Base-by-base conservation (phyloP, 2,888 invertebrate species). In the Tachystola acroxantha region DNA sequence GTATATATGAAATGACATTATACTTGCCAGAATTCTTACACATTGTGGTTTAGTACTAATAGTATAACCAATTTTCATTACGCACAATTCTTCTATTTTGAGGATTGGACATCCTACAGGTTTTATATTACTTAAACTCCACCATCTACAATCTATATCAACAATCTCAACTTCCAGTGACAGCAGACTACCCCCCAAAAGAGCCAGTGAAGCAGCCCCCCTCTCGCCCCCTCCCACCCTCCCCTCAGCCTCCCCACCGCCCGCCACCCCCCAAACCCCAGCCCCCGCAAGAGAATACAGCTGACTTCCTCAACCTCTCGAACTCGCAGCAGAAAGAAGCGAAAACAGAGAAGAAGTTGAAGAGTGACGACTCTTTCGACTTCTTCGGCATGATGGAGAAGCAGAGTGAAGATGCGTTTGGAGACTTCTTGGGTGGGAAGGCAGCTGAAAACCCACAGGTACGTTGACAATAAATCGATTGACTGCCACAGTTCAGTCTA, bases 341-440 rank as follows among this genome's bases (percentile, higher is more conserved):
- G 43, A 59, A 36, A 37, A 50, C 4, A 54, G 50, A 67, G 39
- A 68, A 60, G 36, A 77, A 78, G 36, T 37, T 82, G 11, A 74
- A 76, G 46, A 73, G 53, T 39, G 74, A 74, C 16, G 90, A 88
- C 58, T 88, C 90, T 1, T 89, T 91, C 28, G 93, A 93, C 43
- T 85, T 88, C 68, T 88, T 88, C 44, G 85, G 86, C n/a, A 71
- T 84, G 75, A 74, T 77, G 84, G 85, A 68, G 90, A 94, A 89
- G 75, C 72, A 56, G 28, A 54, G 63, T 1, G 85, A 84, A 35
- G 85, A 85, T 36, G 55, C 69, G 6, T 88, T 88, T 36, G 87
- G 86, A 1, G 86, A 86, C 49, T 88, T 88, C 48, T 57, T 85
- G 2, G 72, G 79, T 32, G 73, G 73, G n/a, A 60, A 68, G 12